These are phyloP conservation scores for Tapirus terrestris DNA, from an alignment of 2,113 vertebrate species.

Conservation along the genomic window DNA sequence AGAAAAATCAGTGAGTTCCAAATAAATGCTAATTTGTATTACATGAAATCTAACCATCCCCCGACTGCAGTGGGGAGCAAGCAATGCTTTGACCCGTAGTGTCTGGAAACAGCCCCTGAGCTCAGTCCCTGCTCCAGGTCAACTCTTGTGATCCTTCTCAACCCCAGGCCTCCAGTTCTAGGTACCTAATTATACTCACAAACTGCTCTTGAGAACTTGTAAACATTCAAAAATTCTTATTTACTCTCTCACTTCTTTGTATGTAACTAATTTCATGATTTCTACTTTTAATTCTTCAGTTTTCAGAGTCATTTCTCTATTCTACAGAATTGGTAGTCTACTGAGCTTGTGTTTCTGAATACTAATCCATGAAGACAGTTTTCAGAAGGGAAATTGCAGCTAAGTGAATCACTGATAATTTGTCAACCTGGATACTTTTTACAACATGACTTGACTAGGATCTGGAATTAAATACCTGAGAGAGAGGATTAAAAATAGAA, in stretches of 20 bases:
- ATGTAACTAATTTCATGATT: conserved; percentile 11
- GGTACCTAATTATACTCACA: neutral
- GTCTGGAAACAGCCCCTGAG: neutral
- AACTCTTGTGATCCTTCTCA: neutral
- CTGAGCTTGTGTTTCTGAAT: conserved; percentile 28
- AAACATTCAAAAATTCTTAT: neutral
- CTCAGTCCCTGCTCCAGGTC: neutral
- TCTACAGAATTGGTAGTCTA: neutral
- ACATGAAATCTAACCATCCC: neutral
- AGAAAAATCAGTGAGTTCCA: conserved; percentile 9
- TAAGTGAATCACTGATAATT: conserved; percentile 60
- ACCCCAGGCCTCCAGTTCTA: fast-evolving
- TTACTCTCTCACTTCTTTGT: neutral
- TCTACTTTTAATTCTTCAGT: conserved; percentile 1
- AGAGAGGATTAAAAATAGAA: conserved; percentile 71
- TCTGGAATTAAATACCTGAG: conserved; percentile 43
- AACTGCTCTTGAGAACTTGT: neutral
- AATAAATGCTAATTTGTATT: conserved; percentile 6
- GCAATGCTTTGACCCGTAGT: neutral
- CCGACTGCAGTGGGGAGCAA: neutral
- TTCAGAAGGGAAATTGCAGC: conserved; percentile 45
- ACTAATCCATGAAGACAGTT: conserved; percentile 15
- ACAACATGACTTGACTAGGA: conserved; percentile 51
- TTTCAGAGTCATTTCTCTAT: conserved; percentile 13
- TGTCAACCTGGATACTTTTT: conserved; percentile 55